Conservation (phyloP, 2,888 invertebrate species). For the Fragum fragum region DNA sequence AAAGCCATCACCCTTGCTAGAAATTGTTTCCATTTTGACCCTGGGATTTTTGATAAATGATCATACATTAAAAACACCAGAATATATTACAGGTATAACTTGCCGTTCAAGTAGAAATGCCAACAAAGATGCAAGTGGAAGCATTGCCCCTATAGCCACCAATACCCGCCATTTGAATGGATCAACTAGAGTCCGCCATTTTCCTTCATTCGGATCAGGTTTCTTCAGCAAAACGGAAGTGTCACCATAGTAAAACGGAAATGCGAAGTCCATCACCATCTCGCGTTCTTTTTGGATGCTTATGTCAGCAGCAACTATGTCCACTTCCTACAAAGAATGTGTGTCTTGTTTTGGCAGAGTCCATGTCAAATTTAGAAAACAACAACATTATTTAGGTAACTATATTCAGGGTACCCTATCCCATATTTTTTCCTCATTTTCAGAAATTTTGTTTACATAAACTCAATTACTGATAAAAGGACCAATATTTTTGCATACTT, state of each 20-base stretch:
- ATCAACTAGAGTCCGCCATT: constrained; percentile 69
- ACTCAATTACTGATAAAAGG: too few species aligned
- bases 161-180: constrained; percentile 69
- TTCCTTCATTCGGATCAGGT: constrained; percentile 68
- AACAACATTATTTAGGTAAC: too few species aligned
- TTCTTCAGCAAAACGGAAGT: constrained; percentile 71
- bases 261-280: constrained; percentile 96
- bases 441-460: too few species aligned
- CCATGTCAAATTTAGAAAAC: too few species aligned
- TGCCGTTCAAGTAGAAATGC: constrained; percentile 69
- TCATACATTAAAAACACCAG: too few species aligned
- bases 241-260: constrained; percentile 89
- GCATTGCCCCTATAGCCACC: constrained; percentile 51
- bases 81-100: neutral
- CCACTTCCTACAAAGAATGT: constrained; percentile 93
- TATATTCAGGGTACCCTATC: too few species aligned
- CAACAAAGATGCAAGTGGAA: constrained; percentile 66
- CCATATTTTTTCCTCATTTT: too few species aligned
- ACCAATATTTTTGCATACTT: too few species aligned
- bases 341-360: too few species aligned
- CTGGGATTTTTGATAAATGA: too few species aligned
- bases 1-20: too few species aligned
- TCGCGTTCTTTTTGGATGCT: constrained; percentile 96
- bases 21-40: too few species aligned
- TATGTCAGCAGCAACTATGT: constrained; percentile 93